Conservation (phyloP, 2,113 vertebrate genomes). For the Pelecanoides urinatrix region DNA sequence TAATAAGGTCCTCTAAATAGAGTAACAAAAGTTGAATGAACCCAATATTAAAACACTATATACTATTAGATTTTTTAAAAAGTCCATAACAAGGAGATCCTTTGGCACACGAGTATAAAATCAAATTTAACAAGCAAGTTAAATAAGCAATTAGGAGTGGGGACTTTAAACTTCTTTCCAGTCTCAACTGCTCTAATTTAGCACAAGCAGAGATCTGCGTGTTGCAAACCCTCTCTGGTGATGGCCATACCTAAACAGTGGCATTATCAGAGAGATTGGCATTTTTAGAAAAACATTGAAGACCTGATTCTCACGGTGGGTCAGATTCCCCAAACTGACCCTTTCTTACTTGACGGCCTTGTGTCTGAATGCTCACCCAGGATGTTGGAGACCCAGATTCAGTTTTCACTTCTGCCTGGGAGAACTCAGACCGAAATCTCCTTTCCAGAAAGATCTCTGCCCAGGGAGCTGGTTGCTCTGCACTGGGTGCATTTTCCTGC, state of each 20-base stretch:
- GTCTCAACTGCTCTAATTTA: slow-evolving; percentile 42
- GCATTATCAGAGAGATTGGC: not conserved
- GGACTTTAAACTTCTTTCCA: slow-evolving; percentile 46
- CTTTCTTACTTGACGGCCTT: not conserved
- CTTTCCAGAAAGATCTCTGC: not conserved
- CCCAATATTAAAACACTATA: slow-evolving; percentile 35
- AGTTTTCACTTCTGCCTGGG: not conserved
- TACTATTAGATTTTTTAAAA: slow-evolving; percentile 48
- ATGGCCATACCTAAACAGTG: not conserved
- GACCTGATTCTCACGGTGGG: not conserved
- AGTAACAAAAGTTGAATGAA: slow-evolving; percentile 46
- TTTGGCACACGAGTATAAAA: slow-evolving; percentile 63
- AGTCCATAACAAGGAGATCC: slow-evolving; percentile 68
- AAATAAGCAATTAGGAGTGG: slow-evolving; percentile 66
- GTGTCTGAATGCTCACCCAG: not conserved
- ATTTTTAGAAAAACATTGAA: not conserved
- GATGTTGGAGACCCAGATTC: not conserved
- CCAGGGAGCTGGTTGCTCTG: not conserved
- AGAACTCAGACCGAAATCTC: not conserved
- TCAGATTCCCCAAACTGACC: not conserved
- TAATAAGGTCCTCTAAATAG: slow-evolving; percentile 60
- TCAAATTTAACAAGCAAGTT: slow-evolving; percentile 64
- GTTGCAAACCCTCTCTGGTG: not conserved
- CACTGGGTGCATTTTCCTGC: not conserved
- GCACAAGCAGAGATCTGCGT: not conserved